phyloP scores from a whole-genome alignment of 2,888 invertebrate genomes.

The Junonia oenone region DNA sequence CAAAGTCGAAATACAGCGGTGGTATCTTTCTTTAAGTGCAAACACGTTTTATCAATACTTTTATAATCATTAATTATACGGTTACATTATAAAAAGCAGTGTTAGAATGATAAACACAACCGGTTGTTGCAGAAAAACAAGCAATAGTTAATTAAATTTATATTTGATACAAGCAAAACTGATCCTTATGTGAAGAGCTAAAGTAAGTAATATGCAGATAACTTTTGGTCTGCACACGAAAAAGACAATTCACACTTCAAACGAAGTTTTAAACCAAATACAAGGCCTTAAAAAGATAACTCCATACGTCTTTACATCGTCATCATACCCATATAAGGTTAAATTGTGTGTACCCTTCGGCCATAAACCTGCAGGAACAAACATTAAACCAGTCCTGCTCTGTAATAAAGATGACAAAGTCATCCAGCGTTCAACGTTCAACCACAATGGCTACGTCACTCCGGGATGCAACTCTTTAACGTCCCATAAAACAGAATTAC shows the following conservation, averaged over 20 bases:
- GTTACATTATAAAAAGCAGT: background rate
- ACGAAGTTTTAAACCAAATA: background rate
- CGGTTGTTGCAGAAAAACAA: background rate
- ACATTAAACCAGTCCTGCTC: slow-evolving; percentile 3
- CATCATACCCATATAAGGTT: background rate
- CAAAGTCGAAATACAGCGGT: no score
- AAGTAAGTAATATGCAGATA: background rate
- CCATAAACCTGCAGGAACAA: slow-evolving; percentile 1
- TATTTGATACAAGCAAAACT: background rate
- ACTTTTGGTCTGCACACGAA: background rate
- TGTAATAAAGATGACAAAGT: slow-evolving; percentile 10
- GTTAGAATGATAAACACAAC: background rate
- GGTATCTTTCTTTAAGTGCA: background rate
- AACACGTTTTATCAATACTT: background rate
- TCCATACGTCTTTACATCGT: background rate
- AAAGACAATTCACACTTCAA: background rate
- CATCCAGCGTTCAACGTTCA: background rate
- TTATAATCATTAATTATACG: background rate
- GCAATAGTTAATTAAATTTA: background rate
- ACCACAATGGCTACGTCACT: background rate
- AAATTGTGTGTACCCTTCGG: background rate
- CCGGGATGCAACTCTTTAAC: slow-evolving; percentile 25
- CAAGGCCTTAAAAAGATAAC: background rate
- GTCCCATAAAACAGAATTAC: slow-evolving; percentile 23
- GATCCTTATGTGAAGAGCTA: background rate